A percentile compares a stretch with the other conserved stretches of the same genome.
Conservation (phyloP, 2,797 vertebrate genomes). For the Eremophila alpestris region DNA sequence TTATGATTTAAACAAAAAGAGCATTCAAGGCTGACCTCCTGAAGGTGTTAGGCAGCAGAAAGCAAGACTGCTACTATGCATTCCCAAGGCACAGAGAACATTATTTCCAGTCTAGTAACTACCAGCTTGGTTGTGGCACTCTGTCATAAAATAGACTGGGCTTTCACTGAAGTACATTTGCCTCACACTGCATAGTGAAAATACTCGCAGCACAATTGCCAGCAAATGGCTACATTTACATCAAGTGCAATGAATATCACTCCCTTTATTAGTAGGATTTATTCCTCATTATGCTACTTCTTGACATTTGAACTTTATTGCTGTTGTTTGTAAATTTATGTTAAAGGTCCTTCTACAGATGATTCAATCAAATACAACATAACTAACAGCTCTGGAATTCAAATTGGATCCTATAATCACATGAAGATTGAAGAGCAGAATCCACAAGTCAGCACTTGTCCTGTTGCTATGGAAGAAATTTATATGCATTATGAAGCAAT, state of each 20-base stretch:
- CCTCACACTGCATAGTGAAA: background rate
- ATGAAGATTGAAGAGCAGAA: conserved; percentile 76
- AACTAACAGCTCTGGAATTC: conserved; percentile 82
- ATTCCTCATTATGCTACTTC: background rate
- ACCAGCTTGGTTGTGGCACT: background rate
- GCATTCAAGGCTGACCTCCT: background rate
- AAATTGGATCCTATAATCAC: conserved; percentile 87
- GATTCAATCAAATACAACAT: conserved; percentile 72
- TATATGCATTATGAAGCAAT: background rate
- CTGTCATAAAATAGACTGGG: background rate
- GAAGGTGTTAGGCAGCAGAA: background rate
- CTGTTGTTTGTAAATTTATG: background rate
- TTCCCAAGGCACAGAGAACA: background rate
- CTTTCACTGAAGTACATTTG: background rate
- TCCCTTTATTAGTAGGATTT: background rate
- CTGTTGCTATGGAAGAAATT: background rate
- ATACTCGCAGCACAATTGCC: background rate
- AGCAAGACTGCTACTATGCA: background rate
- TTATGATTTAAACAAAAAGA: background rate
- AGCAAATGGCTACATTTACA: background rate
- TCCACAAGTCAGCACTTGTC: background rate
- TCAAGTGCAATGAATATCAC: background rate
- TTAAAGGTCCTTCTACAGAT: conserved; percentile 51
- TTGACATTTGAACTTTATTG: background rate
- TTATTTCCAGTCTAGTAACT: background rate